Evolutionary conservation across 2,797 vertebrate species (phyloP), one percentile per base, ranked within the genome.

Genomic region (Mormyrus proboscirostris): DNA sequence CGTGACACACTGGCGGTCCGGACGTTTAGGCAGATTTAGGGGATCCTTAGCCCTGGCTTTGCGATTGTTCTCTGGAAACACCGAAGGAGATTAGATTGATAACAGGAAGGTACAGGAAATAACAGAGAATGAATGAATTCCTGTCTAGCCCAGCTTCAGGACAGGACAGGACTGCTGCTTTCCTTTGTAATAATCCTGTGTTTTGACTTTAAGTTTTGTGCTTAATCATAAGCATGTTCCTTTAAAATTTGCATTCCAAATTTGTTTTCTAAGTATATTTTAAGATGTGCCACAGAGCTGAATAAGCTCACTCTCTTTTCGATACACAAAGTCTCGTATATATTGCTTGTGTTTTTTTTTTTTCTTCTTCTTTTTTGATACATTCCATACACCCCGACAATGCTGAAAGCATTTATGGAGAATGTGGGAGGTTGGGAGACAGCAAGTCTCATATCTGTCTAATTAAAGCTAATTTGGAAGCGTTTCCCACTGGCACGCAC

Each of bases 391-490:
- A 41, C 10, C 38, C 49, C 57, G 57, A 49, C 7, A 88, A 29
- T 25, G 41, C n/a, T 51, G 29, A 41, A 29, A 57, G 6, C 85
- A 19, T 41, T 86, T 57, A 38, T 38, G 25, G 29, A 44, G 59
- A 88, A 65, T n/a, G 44, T 25, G 57, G 44, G 8, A 59, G 51
- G 83, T 19, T 33, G 73, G 50, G 51, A 83, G 33, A 41, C n/a
- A 47, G 19, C 22, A 22, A 89, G 88, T 47, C 65, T 53, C 50
- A 38, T 47, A 38, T 51, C 57, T 41, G 55, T 65, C 88, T 89
- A 85, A 89, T 89, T 89, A 89, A 65, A 89, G 57, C 79, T 89
- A 84, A 89, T 89, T 89, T 86, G 84, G 83, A 86, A 50, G 44
- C 83, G 50, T 86, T 55, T 89, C 59, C 59, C 89, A 65, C 83